Conservation (phyloP, 2,888 invertebrate genomes). For the Agapostemon virescens region DNA sequence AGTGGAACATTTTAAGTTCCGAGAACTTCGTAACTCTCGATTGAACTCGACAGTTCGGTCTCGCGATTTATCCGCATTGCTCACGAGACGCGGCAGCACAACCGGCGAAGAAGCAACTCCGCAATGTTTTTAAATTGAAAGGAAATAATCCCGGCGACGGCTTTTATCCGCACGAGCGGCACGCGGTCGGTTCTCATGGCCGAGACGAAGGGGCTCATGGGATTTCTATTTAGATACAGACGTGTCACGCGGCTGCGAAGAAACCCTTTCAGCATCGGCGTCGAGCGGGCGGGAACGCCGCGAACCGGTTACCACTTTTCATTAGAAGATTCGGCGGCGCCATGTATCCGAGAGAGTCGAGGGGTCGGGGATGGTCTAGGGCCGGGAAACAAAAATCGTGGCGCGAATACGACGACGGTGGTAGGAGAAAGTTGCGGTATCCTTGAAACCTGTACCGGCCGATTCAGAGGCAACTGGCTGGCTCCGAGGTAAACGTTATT, state of each 20-base stretch:
- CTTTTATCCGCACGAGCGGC: constrained; percentile 31
- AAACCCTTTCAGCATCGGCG: constrained; percentile 23
- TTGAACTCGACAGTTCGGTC: background rate
- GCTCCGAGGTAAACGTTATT: constrained; percentile 9
- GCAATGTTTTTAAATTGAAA: constrained; percentile 43
- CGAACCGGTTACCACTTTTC: constrained; percentile 9
- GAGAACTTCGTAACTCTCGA: background rate
- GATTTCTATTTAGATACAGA: constrained; percentile 43
- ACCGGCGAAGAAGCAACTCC: constrained; percentile 20
- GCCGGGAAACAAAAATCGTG: background rate
- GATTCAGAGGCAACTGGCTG: constrained; percentile 14
- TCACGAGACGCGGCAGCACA: background rate
- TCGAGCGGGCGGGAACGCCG: constrained; percentile 8
- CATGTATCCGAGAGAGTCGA: background rate
- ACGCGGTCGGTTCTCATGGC: constrained; percentile 39
- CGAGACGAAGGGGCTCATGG: constrained; percentile 31
- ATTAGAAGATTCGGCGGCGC: background rate
- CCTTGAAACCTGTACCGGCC: background rate
- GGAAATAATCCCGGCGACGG: constrained; percentile 33
- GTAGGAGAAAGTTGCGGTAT: background rate
- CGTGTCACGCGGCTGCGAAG: background rate
- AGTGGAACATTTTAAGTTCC: background rate
- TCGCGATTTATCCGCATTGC: background rate
- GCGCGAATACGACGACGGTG: background rate
- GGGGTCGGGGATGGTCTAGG: background rate